Conservation (phyloP, 1,140 invertebrate genomes). For the Tetraneura akinire region DNA sequence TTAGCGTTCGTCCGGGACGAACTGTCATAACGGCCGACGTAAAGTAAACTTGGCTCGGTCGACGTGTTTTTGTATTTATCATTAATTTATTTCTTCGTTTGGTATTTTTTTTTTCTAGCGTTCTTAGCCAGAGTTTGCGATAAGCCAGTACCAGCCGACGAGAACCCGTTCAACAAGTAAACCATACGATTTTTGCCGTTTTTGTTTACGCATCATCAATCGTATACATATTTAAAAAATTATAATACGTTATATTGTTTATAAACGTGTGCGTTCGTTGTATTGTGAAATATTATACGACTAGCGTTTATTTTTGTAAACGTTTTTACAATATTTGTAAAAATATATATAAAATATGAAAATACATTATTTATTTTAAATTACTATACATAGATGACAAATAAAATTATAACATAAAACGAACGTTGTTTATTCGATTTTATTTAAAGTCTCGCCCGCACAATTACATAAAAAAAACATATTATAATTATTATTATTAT, state of each 20-base stretch:
- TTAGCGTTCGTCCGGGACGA: neutral
- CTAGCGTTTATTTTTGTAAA: neutral
- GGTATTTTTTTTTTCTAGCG: too few relatives aligned
- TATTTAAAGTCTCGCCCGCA: too few relatives aligned
- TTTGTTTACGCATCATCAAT: too few relatives aligned
- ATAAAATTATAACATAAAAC: too few relatives aligned
- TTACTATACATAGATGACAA: neutral
- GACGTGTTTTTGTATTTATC: too few relatives aligned
- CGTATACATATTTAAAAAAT: too few relatives aligned
- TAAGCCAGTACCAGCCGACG: conserved; percentile 53
- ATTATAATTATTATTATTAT: too few relatives aligned
- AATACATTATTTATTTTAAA: conserved; percentile 19
- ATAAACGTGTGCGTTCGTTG: neutral
- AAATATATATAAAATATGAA: too few relatives aligned
- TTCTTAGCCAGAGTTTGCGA: conserved; percentile 55
- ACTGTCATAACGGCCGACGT: neutral
- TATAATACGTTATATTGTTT: too few relatives aligned
- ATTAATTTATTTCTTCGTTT: conserved; percentile 28
- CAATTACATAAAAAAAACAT: too few relatives aligned
- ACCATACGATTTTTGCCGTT: neutral
- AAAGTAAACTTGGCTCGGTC: neutral
- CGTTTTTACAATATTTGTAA: conserved; percentile 29
- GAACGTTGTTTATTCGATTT: too few relatives aligned
- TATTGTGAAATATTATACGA: neutral
- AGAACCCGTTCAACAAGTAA: conserved; percentile 45